A percentile compares a stretch with the other conserved stretches of the same genome.
phyloP scores from a whole-genome alignment of 1,140 invertebrate species.

The Drosophila lacteicornis region DNA sequence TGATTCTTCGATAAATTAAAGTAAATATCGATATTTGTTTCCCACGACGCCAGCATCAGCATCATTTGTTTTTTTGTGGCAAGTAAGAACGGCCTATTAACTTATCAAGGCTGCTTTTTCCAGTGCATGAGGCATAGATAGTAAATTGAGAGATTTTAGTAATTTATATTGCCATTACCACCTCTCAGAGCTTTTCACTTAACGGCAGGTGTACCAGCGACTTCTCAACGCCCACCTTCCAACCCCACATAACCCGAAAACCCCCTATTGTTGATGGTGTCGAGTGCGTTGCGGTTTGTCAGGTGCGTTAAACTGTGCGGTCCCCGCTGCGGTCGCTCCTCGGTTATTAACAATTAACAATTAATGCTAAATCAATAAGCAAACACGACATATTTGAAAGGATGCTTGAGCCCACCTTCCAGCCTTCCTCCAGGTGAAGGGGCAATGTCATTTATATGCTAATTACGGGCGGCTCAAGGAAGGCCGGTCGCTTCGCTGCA shows the following conservation, averaged over 20 bases:
- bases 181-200: background rate
- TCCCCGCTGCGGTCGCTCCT: constrained; percentile 46
- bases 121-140: background rate
- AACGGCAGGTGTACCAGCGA: constrained; percentile 5
- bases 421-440: background rate
- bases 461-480: constrained; percentile 53
- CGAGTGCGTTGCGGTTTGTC: constrained; percentile 52
- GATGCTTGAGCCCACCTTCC: background rate
- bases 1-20: too few species aligned
- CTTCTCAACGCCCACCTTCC: background rate
- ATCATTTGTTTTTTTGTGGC: too few species aligned
- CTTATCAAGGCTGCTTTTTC: background rate
- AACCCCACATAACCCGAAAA: background rate
- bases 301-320: constrained; percentile 59
- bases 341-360: constrained; percentile 79
- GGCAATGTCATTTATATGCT: constrained; percentile 77
- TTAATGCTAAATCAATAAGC: constrained; percentile 79
- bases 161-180: constrained; percentile 12
- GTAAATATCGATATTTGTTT: too few species aligned
- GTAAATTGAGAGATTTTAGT: constrained; percentile 20
- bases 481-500: constrained; percentile 2
- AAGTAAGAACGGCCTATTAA: background rate
- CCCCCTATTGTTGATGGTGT: constrained; percentile 19
- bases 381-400: constrained; percentile 43
- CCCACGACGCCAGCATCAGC: too few species aligned